Conservation (phyloP, 2,888 invertebrate genomes). For the Epinotia ramella region DNA sequence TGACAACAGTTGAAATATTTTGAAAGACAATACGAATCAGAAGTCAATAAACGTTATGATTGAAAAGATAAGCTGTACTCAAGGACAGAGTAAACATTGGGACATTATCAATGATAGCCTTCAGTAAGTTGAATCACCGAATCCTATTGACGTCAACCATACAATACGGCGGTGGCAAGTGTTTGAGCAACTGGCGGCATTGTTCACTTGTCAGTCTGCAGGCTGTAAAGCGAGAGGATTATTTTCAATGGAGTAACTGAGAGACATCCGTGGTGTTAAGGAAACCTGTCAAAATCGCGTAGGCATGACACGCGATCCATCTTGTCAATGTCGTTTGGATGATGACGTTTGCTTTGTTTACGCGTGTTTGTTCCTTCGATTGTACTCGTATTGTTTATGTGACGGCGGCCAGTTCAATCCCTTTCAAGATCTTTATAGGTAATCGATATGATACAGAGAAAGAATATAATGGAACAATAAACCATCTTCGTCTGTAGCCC, state of each 20-base stretch:
- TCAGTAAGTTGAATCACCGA: conserved; percentile 37
- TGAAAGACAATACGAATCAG: conserved; percentile 10
- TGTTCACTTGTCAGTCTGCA: conserved; percentile 34
- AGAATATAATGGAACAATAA: too few relatives aligned
- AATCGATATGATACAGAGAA: too few relatives aligned
- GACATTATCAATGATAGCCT: conserved; percentile 37
- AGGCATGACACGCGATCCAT: conserved; percentile 38
- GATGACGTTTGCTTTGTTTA: conserved; percentile 34
- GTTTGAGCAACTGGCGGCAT: conserved; percentile 44
- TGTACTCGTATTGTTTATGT: neutral
- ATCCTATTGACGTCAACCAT: conserved; percentile 48
- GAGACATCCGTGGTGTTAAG: conserved; percentile 37
- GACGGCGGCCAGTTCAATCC: neutral
- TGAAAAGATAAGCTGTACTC: conserved; percentile 30
- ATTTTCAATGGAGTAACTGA: conserved; percentile 43
- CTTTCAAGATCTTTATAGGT: neutral
- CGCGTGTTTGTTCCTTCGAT: conserved; percentile 1
- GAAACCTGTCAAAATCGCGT: conserved; percentile 45
- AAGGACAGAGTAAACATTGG: conserved; percentile 31
- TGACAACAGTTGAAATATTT: conserved; percentile 1
- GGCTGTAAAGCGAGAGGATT: conserved; percentile 42
- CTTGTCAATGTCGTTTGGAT: conserved; percentile 38
- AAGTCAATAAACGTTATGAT: conserved; percentile 3
- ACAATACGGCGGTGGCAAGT: conserved; percentile 48
- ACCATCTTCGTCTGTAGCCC: too few relatives aligned